phyloP scores from a whole-genome alignment of 1,140 invertebrate genomes.

The Phymastichus coffea region DNA sequence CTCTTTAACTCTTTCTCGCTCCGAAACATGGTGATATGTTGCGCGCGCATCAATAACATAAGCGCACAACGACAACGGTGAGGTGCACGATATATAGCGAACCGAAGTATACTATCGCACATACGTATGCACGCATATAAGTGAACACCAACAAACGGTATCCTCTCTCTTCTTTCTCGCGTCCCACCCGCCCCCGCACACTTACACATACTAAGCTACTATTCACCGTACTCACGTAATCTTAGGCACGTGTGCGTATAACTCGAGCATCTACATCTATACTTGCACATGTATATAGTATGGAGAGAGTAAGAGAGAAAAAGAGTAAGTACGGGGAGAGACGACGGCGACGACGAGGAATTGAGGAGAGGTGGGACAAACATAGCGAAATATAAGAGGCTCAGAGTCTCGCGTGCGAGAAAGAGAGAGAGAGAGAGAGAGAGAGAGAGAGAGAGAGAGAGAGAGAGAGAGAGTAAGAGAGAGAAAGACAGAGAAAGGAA shows the following conservation, averaged over 20 bases:
- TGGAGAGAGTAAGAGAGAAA: no score
- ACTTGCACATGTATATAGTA: no score
- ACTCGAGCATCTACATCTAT: no score
- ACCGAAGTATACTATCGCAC: no score
- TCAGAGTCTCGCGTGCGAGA: neutral
- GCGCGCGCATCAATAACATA: conserved; percentile 42
- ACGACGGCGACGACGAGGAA: neutral
- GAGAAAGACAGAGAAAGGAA: neutral
- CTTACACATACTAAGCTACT: neutral
- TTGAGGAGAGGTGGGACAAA: neutral
- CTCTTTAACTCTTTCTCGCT: neutral
- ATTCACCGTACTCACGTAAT: neutral
- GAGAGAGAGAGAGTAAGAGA: neutral
- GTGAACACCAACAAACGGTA: neutral
- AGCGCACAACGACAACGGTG: no score
- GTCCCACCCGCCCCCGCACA: neutral
- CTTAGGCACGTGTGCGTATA: conserved; percentile 2
- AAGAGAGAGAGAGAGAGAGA: neutral
- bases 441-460: neutral
- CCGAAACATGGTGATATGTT: conserved; percentile 10
- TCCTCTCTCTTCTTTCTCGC: no score
- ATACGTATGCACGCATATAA: neutral
- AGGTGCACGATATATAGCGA: no score
- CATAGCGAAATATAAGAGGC: neutral
- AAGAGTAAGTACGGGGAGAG: no score